Percentiles rank a stretch among this genome's conserved stretches.
phyloP scores from a whole-genome alignment of 2,888 invertebrate species.

The Tetramorium bicarinatum region DNA sequence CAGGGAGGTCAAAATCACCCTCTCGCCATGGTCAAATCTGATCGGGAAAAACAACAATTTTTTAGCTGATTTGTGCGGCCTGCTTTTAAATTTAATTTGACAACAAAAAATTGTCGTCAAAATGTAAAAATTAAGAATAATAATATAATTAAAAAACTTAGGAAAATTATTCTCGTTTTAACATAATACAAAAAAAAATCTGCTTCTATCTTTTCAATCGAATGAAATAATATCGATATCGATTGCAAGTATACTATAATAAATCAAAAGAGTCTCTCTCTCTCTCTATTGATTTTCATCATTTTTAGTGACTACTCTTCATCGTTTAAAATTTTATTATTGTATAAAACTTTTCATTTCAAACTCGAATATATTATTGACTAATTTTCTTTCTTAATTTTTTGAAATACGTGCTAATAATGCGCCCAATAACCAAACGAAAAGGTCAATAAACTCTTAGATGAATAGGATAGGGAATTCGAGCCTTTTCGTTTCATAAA shows the following conservation, averaged over 20 bases:
- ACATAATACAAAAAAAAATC: not conserved
- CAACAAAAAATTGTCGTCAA: not conserved
- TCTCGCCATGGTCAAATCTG: slow-evolving; percentile 14
- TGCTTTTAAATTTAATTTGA: not conserved
- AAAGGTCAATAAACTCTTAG: slow-evolving; percentile 20
- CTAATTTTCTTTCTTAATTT: not conserved
- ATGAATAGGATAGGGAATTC: slow-evolving; percentile 27
- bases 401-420: slow-evolving; percentile 14
- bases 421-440: not conserved
- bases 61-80: not conserved
- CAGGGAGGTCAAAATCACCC: slow-evolving; percentile 9
- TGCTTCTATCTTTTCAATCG: not conserved
- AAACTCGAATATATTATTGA: not conserved
- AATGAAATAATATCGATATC: not conserved
- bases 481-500: slow-evolving; percentile 6
- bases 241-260: not conserved
- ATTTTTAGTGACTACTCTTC: not conserved
- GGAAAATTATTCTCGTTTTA: not conserved
- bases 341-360: not conserved
- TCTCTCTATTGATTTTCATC: not conserved
- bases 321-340: not conserved
- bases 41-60: not conserved
- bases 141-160: not conserved
- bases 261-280: not conserved
- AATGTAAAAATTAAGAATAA: not conserved